Evolutionary conservation across 1,140 invertebrate species (phyloP), one percentile per base, ranked within the genome.

Genomic region (Cecropterus lyciades): DNA sequence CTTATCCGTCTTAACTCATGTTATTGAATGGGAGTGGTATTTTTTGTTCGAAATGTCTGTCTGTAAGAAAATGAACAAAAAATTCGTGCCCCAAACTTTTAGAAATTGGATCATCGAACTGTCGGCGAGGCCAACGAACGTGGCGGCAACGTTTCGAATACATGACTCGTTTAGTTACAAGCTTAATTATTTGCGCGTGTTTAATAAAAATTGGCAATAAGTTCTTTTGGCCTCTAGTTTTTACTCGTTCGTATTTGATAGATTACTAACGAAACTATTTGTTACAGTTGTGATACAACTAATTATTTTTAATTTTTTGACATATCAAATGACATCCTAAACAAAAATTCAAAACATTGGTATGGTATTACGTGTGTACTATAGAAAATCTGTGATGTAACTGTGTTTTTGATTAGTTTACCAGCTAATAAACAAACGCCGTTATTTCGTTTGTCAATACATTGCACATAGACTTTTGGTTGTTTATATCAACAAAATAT

Each of bases 61-160:
- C 59, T 68, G 55, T 79, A 82, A 83, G 73, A 80, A 82, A 80
- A 81, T 72, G 68, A 76, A 79, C 80, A 85, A 87, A 89, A 87
- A 84, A 81, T 64, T 72, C 67, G 45, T 70, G 71, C 73, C 56
- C 71, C 78, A 80, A 82, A 88, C 83, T 85, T 42, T 73, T 75
- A 75, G 79, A 84, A 89, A 89, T 87, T 89, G 76, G 86, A 89
- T 87, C 86, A 85, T 89, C 84, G 86, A 89, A 89, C 84, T 87
- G 79, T 85, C 78, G 65, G 76, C 73, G 78, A 82, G 82, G 82
- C 83, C 83, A 85, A 72, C 80, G 80, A 85, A 84, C 84, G 82
- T 75, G 72, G 72, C 75, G 71, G 69, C 69, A 33, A 15, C 17
- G 74, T n/a, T 73, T 70, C 68, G 72, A 70, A 75, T 72, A 75